Evolutionary conservation across 2,888 invertebrate species (phyloP).

Genomic region (Lapara coniferarum): DNA sequence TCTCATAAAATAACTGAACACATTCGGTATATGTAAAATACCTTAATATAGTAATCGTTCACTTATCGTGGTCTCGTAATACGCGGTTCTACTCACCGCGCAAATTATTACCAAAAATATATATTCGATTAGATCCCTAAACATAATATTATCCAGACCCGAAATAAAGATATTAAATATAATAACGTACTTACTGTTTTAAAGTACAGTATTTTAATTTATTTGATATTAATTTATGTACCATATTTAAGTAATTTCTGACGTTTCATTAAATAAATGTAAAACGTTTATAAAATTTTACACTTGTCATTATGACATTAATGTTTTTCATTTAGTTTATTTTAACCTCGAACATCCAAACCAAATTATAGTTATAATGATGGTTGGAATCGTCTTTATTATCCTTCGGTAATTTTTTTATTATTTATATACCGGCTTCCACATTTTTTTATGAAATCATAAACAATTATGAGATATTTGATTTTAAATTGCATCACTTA

Average conservation of each 20-base stretch:
- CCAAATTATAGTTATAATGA: no score
- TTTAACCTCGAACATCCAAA: no score
- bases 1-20: constrained; percentile 3
- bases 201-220: constrained; percentile 3
- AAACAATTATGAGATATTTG: no score
- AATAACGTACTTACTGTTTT: neutral
- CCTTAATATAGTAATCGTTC: constrained; percentile 7
- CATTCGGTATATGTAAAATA: constrained; percentile 1
- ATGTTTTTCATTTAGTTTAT: no score
- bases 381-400: no score
- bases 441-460: no score
- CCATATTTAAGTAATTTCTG: neutral
- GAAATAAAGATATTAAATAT: neutral
- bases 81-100: constrained; percentile 2
- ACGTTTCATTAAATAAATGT: no score
- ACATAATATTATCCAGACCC: constrained; percentile 1
- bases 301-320: no score
- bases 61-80: neutral
- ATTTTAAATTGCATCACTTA: neutral
- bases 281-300: no score
- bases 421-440: no score
- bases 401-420: no score
- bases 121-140: neutral
- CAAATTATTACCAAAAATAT: neutral
- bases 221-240: neutral